Conservation (phyloP, 2,888 invertebrate genomes). For the Aradus depressus region DNA sequence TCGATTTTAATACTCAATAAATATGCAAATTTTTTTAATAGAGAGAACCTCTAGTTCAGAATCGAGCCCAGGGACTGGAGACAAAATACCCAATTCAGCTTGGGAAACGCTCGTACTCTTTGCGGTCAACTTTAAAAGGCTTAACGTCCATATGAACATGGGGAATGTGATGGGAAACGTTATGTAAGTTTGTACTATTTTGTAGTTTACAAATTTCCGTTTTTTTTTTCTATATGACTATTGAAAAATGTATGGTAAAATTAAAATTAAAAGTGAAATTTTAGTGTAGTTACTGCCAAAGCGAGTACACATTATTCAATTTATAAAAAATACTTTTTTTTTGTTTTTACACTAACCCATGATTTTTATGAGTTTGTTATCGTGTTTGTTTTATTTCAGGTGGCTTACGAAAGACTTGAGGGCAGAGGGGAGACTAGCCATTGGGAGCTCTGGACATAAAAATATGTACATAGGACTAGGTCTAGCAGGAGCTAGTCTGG, state of each 20-base stretch:
- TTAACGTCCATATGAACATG: conserved; percentile 99
- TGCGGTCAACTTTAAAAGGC: conserved; percentile 87
- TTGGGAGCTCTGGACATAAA: conserved; percentile 88
- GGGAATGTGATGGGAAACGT: conserved; percentile 99
- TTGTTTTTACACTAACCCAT: not conserved
- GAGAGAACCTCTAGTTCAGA: conserved; percentile 40
- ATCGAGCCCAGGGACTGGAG: conserved; percentile 45
- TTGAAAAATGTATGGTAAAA: too few species aligned
- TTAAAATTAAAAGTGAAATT: too few species aligned
- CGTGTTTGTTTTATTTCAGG: conserved; percentile 42
- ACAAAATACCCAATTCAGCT: conserved; percentile 56
- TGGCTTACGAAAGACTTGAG: conserved; percentile 89
- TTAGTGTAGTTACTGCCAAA: too few species aligned
- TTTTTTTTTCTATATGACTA: too few species aligned
- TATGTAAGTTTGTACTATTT: conserved; percentile 44
- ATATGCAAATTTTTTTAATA: conserved; percentile 3
- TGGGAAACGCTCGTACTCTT: conserved; percentile 96
- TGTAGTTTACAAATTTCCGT: too few species aligned
- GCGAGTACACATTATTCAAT: too few species aligned
- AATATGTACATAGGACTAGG: conserved; percentile 84
- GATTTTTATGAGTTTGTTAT: not conserved
- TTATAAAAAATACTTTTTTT: not conserved
- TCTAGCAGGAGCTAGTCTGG: conserved; percentile 78
- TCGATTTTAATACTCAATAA: not conserved
- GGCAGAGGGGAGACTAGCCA: conserved; percentile 82